A percentile compares a stretch with the other conserved stretches of the same genome.
Evolutionary conservation across 1,140 invertebrate genomes (phyloP).

Genomic region (Metopolophium dirhodum): DNA sequence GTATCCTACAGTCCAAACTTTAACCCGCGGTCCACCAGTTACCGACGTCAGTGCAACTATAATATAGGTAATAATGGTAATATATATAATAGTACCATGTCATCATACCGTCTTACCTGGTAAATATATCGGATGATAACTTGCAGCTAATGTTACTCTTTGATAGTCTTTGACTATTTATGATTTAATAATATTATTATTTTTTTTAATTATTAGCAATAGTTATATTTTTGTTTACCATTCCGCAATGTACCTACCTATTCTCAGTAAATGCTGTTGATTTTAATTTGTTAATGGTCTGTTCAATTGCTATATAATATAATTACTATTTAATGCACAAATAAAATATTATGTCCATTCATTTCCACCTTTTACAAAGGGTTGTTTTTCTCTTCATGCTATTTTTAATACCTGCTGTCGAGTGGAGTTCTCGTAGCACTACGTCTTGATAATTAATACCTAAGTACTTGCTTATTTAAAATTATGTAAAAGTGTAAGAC

Average conservation of each 20-base stretch:
- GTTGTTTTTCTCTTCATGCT: not conserved
- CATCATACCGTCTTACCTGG: too few species aligned
- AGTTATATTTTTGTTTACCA: not conserved
- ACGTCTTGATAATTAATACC: not conserved
- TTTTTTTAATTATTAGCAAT: not conserved
- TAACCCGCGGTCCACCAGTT: not conserved
- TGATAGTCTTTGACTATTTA: too few species aligned
- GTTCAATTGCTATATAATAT: not conserved
- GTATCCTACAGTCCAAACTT: not conserved
- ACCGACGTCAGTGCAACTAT: not conserved
- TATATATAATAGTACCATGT: too few species aligned
- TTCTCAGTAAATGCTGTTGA: not conserved
- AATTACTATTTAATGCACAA: not conserved
- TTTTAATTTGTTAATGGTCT: not conserved
- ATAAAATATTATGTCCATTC: not conserved
- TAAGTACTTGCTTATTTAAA: not conserved
- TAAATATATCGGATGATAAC: too few species aligned
- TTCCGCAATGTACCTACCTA: not conserved
- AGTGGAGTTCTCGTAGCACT: not conserved
- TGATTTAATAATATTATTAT: not conserved
- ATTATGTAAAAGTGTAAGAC: not conserved
- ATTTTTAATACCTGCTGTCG: not conserved
- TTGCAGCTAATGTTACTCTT: too few species aligned
- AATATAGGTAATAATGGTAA: too few species aligned
- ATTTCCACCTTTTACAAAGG: not conserved